These are phyloP conservation scores for Cirrhinus mrigala DNA, from an alignment of 2,797 vertebrate genomes.

Conservation along the genomic window DNA sequence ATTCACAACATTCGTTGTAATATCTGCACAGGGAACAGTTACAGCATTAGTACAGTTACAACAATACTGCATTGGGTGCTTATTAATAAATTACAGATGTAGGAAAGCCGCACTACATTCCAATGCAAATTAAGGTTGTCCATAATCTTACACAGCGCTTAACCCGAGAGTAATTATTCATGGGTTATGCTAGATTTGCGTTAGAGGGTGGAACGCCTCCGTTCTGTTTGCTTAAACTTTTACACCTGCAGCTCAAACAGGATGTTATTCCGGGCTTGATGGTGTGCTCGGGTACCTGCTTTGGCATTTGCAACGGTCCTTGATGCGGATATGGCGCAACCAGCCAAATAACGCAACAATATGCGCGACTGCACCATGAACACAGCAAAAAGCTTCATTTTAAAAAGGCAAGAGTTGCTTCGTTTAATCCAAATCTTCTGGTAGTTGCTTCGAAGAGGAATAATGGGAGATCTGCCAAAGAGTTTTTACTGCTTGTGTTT, in stretches of 20 bases:
- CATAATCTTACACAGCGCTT: background rate
- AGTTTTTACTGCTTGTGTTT: background rate
- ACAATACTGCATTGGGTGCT: background rate
- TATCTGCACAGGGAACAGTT: too few species aligned
- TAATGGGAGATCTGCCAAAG: constrained; percentile 38
- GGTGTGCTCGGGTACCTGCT: background rate
- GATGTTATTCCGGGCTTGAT: constrained; percentile 72
- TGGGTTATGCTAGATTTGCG: constrained; percentile 21
- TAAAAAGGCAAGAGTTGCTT: background rate
- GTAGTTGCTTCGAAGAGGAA: background rate
- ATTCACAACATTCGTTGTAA: too few species aligned
- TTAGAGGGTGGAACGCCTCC: constrained; percentile 64
- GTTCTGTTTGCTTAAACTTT: constrained; percentile 72
- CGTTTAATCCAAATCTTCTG: background rate
- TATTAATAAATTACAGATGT: background rate
- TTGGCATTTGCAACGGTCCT: background rate
- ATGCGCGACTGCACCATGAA: background rate
- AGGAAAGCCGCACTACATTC: background rate
- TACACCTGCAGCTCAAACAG: constrained; percentile 70
- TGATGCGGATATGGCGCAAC: constrained; percentile 7
- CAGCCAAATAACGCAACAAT: constrained; percentile 11
- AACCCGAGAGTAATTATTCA: background rate
- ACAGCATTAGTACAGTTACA: too few species aligned
- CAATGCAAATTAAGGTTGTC: background rate
- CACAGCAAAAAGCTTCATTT: constrained; percentile 4